Base-by-base conservation (phyloP, 35 echinoderm and acorn worm genomes). In the Patiria miniata region DNA sequence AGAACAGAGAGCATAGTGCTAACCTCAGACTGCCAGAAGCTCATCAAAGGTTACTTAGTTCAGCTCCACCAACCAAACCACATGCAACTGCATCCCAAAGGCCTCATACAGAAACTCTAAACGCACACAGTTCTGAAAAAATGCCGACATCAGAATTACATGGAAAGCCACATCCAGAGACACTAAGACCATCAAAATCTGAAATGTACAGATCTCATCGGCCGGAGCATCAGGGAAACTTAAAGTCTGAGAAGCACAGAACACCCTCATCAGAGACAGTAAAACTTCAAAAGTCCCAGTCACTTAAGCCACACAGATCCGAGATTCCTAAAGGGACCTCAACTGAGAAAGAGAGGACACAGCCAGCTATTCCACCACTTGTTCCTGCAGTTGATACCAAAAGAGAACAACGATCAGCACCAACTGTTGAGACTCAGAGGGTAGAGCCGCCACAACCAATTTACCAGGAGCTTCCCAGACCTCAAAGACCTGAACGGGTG, bases 231-330 rank as follows among this genome's bases (percentile, higher is more conserved):
- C 65, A 73, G 26, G 65, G 23, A 34, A 30, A 32, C 9, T 10
- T 32, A 23, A 73, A 73, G 29, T 73, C 65, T 73, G 65, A 73
- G 65, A 73, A 73, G 34, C 65, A 73, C 65, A 73, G 65, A 30
- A 34, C 15, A 73, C 65, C 65, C 1, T 34, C 26, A 14, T 10
- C 65, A 22, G 65, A 73, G 26, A 73, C 34, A 34, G 21, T 34
- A 12, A 22, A 30, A 73, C 19, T 73, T 26, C 65, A 22, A 10
- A 73, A 73, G 34, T 73, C 65, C 1, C 65, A 73, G 29, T 73
- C 65, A 14, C 65, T 73, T 34, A 73, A 73, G 26, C 22, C 65
- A 23, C 65, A 73, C 3, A 73, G 65, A 73, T 73, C n/a, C 14
- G 65, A 73, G 34, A 30, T 8, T 73, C 65, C 65, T 23, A 73